phyloP scores from a whole-genome alignment of 2,797 vertebrate genomes.

The Mionectes olivaceus region DNA sequence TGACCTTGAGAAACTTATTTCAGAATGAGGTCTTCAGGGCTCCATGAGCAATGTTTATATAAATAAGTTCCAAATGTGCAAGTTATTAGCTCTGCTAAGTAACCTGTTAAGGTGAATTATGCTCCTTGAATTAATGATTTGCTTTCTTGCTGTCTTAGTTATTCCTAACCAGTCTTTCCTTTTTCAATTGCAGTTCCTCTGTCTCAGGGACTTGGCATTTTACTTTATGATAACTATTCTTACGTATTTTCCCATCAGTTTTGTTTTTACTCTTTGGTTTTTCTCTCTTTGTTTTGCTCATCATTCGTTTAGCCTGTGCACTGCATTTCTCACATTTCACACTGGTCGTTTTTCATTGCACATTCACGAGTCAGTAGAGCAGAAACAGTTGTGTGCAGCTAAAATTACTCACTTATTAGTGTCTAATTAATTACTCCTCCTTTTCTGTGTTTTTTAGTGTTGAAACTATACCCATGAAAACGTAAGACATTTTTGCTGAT shows the following conservation, averaged over 20 bases:
- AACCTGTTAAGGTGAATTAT: background rate
- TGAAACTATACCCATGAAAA: conserved; percentile 90
- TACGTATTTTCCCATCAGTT: conserved; percentile 83
- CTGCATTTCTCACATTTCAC: conserved; percentile 15
- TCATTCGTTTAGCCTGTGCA: background rate
- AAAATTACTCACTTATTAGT: background rate
- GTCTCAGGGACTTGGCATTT: conserved; percentile 98
- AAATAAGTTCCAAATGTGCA: background rate
- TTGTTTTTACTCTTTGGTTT: conserved; percentile 39
- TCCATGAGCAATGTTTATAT: background rate
- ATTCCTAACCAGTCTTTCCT: conserved; percentile 69
- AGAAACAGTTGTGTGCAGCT: background rate
- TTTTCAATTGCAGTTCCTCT: conserved; percentile 88
- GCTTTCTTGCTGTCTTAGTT: conserved; percentile 7
- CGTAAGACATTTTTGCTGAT: conserved; percentile 82
- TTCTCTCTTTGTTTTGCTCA: background rate
- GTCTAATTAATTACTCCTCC: conserved; percentile 61
- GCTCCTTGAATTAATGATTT: background rate
- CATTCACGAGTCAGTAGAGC: background rate
- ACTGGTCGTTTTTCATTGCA: background rate
- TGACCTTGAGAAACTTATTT: background rate
- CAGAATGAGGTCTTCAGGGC: background rate
- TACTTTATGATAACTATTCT: conserved; percentile 98
- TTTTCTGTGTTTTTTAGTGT: conserved; percentile 89
- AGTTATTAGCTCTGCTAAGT: background rate